Evolutionary conservation across 2,113 vertebrate species (phyloP).

Genomic region (Ursus arctos): DNA sequence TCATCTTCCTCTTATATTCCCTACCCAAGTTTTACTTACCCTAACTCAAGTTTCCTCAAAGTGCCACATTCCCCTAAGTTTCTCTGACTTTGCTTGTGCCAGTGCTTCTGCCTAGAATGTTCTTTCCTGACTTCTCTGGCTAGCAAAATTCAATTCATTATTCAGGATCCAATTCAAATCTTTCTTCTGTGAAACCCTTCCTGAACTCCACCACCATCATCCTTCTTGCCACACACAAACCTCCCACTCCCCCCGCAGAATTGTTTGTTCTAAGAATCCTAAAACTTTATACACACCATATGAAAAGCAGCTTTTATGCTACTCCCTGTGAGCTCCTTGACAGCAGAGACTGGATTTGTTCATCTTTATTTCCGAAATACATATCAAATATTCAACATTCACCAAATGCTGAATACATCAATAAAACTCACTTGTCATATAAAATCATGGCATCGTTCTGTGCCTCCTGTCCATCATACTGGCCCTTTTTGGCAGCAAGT

Average conservation of each 20-base stretch:
- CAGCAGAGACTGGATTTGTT: background rate
- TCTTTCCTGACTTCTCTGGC: background rate
- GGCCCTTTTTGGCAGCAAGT: conserved; percentile 97
- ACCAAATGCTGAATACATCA: background rate
- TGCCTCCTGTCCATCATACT: conserved; percentile 99
- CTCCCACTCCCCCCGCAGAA: background rate
- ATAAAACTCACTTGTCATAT: conserved; percentile 96
- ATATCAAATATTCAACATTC: background rate
- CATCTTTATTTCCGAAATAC: background rate
- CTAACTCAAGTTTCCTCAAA: background rate
- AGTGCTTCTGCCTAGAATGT: background rate
- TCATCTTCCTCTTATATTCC: background rate
- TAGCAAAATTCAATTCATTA: background rate
- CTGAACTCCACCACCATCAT: background rate
- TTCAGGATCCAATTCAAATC: background rate
- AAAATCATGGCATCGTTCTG: conserved; percentile 99
- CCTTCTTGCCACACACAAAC: background rate
- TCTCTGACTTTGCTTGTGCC: background rate
- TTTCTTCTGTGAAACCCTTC: background rate
- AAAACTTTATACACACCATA: background rate
- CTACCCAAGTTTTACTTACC: background rate
- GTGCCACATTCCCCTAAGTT: background rate
- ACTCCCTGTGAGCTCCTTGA: background rate
- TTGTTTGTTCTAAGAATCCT: background rate
- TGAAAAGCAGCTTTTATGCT: background rate